Base-by-base conservation (phyloP, 2,888 invertebrate species). In the Mycogona germanica region DNA sequence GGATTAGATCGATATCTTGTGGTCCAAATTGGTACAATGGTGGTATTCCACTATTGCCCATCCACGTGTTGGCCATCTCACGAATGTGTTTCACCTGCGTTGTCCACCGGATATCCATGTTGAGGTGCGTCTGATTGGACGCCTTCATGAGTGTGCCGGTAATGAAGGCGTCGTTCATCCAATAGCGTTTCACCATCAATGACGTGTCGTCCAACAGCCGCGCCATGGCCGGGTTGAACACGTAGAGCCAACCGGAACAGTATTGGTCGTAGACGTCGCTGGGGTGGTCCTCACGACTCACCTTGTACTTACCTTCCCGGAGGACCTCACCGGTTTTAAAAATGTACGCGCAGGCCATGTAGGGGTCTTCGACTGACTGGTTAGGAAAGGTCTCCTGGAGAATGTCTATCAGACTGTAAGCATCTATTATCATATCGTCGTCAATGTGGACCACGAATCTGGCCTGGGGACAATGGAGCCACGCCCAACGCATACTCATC, bases 141-240 rank as follows among this genome's bases (percentile, higher is more conserved):
- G 49, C 48, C 19, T 40, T 30, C 21, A 54, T 35, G 28, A 54
- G 35, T 2, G 35, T 38, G 14, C 54, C 54, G n/a, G 54, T 54
- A 17, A 54, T 32, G 49, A 49, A 54, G 30, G 49, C 48, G 42
- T 54, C 54, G 42, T 54, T 54, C 54, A 54, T 54, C 54, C 54
- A 54, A 26, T 48, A 54, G 9, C 41, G 40, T 23, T 28, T 29
- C n/a, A 38, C 40, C 26, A 41, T 48, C 6, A 41, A 30, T 17
- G 49, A 21, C n/a, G 49, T 42, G 7, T 41, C 21, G 37, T 54
- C 54, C 7, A 54, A 30, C 14, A 23, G 14, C 19, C 42, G 42
- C 41, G 49, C 48, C 49, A 49, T 49, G 26, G 25, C 30, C 19
- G 54, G 54, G 12, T 41, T 49, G 7, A 54, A n/a, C 26, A 48